Conservation (phyloP, 2,888 invertebrate genomes). For the Sinodicranocentrus sp. region DNA sequence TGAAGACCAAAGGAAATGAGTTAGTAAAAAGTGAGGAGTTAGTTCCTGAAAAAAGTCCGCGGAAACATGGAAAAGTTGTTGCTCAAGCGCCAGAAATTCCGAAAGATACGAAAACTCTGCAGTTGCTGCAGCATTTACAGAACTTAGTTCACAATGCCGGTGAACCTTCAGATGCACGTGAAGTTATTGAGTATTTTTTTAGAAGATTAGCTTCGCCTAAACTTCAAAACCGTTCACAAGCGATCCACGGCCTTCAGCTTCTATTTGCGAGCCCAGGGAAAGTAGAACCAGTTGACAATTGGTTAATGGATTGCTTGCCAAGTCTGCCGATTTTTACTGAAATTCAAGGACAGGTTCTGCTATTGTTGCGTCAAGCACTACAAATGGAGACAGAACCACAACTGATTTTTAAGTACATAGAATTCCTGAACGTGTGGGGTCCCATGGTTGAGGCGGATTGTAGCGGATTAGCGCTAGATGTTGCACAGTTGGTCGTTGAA, state of each 20-base stretch:
- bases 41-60: slow-evolving; percentile 80
- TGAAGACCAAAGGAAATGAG: slow-evolving; percentile 59
- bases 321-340: slow-evolving; percentile 88
- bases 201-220: slow-evolving; percentile 90
- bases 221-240: slow-evolving; percentile 87
- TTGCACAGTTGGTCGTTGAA: slow-evolving; percentile 95
- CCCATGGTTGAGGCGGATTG: slow-evolving; percentile 55
- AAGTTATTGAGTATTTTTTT: slow-evolving; percentile 93
- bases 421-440: slow-evolving; percentile 73
- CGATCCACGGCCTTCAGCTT: slow-evolving; percentile 80
- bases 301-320: slow-evolving; percentile 80
- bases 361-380: slow-evolving; percentile 89
- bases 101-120: slow-evolving; percentile 80
- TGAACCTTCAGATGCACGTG: slow-evolving; percentile 82
- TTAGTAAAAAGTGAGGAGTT: slow-evolving; percentile 35
- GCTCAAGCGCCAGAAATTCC: slow-evolving; percentile 74
- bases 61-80: slow-evolving; percentile 80
- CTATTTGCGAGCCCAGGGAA: slow-evolving; percentile 44
- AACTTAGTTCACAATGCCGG: slow-evolving; percentile 66
- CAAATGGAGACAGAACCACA: slow-evolving; percentile 84
- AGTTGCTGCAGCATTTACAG: slow-evolving; percentile 84
- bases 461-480: slow-evolving; percentile 81
- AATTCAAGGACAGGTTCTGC: slow-evolving; percentile 79
- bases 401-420: slow-evolving; percentile 72
- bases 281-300: slow-evolving; percentile 71